Percentiles rank a stretch among this genome's conserved stretches.
Conservation (phyloP, 2,113 vertebrate species). For the Odontesthes bonariensis region DNA sequence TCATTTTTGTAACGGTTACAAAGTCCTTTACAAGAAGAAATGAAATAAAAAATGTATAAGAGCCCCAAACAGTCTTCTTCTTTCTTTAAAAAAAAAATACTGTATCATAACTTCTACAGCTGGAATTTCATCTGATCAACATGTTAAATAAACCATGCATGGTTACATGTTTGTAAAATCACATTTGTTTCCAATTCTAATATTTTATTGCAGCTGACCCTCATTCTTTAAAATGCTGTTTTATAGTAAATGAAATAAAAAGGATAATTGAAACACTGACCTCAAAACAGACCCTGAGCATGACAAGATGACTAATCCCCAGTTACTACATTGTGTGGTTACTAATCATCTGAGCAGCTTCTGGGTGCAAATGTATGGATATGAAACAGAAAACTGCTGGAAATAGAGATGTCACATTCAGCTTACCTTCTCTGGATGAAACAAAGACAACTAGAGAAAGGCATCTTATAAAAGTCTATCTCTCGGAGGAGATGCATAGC, state of each 20-base stretch:
- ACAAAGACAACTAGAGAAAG: slow-evolving; percentile 30
- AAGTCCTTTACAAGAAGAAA: too few relatives aligned
- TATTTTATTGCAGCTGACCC: background rate
- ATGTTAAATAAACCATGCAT: background rate
- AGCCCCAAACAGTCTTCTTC: too few relatives aligned
- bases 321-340: background rate
- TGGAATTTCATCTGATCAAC: too few relatives aligned
- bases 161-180: background rate
- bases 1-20: too few relatives aligned
- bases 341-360: background rate
- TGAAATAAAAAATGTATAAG: too few relatives aligned
- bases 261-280: background rate
- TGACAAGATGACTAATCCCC: slow-evolving; percentile 6
- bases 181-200: background rate
- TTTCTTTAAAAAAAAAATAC: too few relatives aligned
- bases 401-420: slow-evolving; percentile 14
- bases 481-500: slow-evolving; percentile 40
- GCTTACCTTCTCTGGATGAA: background rate
- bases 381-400: background rate
- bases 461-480: slow-evolving; percentile 32
- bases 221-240: background rate
- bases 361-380: slow-evolving; percentile 13
- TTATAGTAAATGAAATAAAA: background rate
- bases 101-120: too few relatives aligned
- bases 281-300: slow-evolving; percentile 18